Evolutionary conservation across 2,888 invertebrate species (phyloP).

Genomic region (Brachylomia viminalis): DNA sequence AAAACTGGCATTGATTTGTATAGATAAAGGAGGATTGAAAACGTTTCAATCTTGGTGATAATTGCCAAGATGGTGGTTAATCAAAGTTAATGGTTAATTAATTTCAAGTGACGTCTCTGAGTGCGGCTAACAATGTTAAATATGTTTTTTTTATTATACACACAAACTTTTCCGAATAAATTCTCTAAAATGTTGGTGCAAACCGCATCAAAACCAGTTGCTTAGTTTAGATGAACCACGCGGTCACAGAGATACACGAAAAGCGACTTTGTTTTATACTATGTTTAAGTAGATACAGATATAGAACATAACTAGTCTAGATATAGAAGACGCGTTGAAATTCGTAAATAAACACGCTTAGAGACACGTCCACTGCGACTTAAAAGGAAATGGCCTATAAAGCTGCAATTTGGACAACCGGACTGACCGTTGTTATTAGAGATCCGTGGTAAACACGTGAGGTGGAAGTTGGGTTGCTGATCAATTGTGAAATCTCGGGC

Average conservation of each 20-base stretch:
- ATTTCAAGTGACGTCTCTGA: too few species aligned
- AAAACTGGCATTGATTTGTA: too few species aligned
- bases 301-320: not conserved
- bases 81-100: too few species aligned
- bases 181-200: too few species aligned
- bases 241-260: not conserved
- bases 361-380: slow-evolving; percentile 1
- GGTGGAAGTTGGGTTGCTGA: slow-evolving; percentile 5
- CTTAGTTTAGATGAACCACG: too few species aligned
- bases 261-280: not conserved
- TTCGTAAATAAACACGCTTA: slow-evolving; percentile 25
- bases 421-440: slow-evolving; percentile 11
- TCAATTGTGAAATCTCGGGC: not conserved
- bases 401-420: slow-evolving; percentile 40
- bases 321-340: slow-evolving; percentile 1
- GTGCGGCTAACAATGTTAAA: too few species aligned
- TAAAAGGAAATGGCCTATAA: slow-evolving; percentile 61
- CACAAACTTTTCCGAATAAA: too few species aligned
- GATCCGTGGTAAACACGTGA: not conserved
- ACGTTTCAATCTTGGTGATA: too few species aligned
- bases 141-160: too few species aligned
- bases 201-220: not conserved
- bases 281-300: not conserved
- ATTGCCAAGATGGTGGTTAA: too few species aligned
- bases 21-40: too few species aligned